Base-by-base conservation (phyloP, 2,797 vertebrate species). In the Chloroceryle amazona region DNA sequence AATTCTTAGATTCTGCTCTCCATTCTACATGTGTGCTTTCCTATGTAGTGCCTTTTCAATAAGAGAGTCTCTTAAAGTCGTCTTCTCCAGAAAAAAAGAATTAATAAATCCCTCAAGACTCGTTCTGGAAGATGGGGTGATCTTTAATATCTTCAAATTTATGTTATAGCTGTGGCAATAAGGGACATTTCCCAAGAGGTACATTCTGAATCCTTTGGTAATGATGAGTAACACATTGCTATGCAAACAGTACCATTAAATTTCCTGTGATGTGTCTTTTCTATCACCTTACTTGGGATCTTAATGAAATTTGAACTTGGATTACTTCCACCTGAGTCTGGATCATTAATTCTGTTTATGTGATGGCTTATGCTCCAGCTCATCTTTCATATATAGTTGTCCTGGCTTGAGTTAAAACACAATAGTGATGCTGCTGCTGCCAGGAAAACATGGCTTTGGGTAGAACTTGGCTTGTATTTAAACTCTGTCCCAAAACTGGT, bases 301-400 rank as follows among this genome's bases (percentile, higher is more conserved):
- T 86, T 72, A 76, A 33, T 86, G 65, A 90, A 92, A 83, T 44
- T 66, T 67, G 31, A 73, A 51, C 60, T 84, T 90, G 74, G 57
- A 75, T 37, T 68, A 4, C 29, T 88, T 92, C 82, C 44, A 55
- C 55, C 35, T 6, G 3, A 74, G n/a, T 42, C 80, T 75, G 86
- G 52, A 63, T 71, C 66, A 60, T 95, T 86, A 90, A 65, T 88
- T 85, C 51, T 74, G 37, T 88, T 88, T 68, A 42, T 90, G 29
- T 63, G 49, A 74, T 65, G 28, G n/a, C 52, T 92, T 68, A 68
- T 61, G 29, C 41, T 75, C 13, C 4, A 3, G 35, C 35, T 90
- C 29, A 37, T 68, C 41, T 62, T 44, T 71, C 1, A 2, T 37
- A 21, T 26, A 6, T 67, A 23, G 54, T 57, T 57, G 54, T 57